These are phyloP conservation scores for Rhamnusium bicolor DNA, from an alignment of 2,888 invertebrate genomes.

Conservation along the genomic window DNA sequence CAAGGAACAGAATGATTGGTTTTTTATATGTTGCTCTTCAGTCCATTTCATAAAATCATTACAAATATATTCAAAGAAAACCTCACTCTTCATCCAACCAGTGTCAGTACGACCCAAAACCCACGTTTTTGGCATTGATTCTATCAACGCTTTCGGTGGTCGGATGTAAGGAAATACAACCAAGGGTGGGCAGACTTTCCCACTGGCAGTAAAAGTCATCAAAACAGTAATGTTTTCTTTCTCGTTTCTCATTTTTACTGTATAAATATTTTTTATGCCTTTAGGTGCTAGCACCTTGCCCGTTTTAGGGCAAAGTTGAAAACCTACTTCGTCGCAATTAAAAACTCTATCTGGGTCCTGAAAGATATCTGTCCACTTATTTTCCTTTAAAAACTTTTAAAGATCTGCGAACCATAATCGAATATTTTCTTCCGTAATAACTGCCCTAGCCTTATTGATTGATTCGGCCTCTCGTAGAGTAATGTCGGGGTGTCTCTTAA, in stretches of 20 bases:
- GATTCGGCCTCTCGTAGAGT: not conserved
- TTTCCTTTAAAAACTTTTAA: not conserved
- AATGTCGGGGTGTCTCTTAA: not conserved
- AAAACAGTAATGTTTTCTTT: conserved; percentile 7
- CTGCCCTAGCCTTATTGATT: not conserved
- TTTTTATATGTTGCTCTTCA: not conserved
- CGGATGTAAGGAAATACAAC: conserved; percentile 1
- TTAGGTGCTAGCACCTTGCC: conserved; percentile 3
- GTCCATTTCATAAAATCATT: not conserved
- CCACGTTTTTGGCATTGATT: not conserved
- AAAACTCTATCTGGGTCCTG: conserved; percentile 3
- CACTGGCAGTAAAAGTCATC: not conserved
- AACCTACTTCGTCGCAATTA: not conserved
- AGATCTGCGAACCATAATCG: conserved; percentile 5
- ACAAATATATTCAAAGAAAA: not conserved
- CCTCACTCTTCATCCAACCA: not conserved
- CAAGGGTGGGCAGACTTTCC: conserved; percentile 4
- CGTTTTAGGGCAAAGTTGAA: not conserved
- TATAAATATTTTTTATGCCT: conserved; percentile 3
- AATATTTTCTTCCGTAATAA: not conserved
- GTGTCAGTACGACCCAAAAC: not conserved
- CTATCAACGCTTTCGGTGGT: not conserved
- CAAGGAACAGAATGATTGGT: not conserved
- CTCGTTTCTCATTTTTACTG: not conserved
- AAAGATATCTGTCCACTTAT: not conserved